Conservation (phyloP, 2,113 vertebrate species). For the Chunga burmeisteri region DNA sequence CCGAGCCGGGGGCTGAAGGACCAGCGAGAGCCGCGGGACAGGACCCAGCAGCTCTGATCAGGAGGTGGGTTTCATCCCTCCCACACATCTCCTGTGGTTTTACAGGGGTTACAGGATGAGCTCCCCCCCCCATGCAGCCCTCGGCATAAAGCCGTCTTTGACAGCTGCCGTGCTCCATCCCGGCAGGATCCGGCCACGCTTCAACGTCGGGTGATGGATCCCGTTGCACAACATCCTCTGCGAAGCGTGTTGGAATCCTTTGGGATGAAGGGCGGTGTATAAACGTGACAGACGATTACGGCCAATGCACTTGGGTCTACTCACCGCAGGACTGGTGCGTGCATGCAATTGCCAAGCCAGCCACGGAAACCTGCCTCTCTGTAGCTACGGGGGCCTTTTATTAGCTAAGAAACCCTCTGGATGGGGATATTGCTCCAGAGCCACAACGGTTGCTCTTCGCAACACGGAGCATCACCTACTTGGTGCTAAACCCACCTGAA, state of each 20-base stretch:
- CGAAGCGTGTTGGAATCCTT: neutral
- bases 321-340: accelerated
- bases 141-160: accelerated
- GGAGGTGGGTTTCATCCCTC: no score
- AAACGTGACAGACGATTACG: neutral
- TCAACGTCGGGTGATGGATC: neutral
- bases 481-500: accelerated
- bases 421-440: neutral
- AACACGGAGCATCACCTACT: neutral
- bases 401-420: neutral
- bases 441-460: neutral
- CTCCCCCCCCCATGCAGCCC: accelerated
- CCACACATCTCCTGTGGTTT: accelerated
- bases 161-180: neutral
- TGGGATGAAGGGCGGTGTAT: accelerated
- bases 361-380: neutral
- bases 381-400: neutral
- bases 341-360: neutral
- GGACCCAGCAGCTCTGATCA: neutral
- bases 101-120: neutral
- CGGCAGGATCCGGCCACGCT: neutral
- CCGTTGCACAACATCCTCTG: neutral
- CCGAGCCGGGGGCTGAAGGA: neutral
- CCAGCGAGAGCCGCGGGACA: accelerated
- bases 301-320: neutral